Conservation (phyloP, 2,888 invertebrate species). For the Ecdyonurus torrentis region DNA sequence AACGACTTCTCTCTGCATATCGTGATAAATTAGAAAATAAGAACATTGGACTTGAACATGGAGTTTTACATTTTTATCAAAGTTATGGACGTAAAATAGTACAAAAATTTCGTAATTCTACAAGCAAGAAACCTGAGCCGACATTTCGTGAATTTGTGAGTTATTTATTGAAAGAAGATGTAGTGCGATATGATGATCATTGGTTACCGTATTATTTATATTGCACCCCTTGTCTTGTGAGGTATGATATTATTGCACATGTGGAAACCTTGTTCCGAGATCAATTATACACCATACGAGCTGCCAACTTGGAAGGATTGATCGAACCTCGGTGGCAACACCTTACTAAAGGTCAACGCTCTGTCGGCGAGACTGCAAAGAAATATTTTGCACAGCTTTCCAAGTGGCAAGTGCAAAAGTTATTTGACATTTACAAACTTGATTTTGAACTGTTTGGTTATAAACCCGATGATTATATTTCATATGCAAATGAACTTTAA, state of each 20-base stretch:
- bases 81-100: conserved; percentile 32
- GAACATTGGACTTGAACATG: conserved; percentile 25
- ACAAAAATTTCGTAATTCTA: conserved; percentile 24
- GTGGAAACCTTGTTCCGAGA: conserved; percentile 36
- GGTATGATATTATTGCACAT: conserved; percentile 33
- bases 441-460: conserved; percentile 37
- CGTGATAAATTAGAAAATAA: conserved; percentile 36
- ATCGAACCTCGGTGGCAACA: conserved; percentile 25
- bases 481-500: conserved; percentile 17
- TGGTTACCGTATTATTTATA: conserved; percentile 37
- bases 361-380: conserved; percentile 19
- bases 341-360: conserved; percentile 16
- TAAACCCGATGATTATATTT: conserved; percentile 22
- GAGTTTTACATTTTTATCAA: conserved; percentile 31
- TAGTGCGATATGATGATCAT: conserved; percentile 33
- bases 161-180: conserved; percentile 28
- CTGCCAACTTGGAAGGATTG: conserved; percentile 20
- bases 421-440: conserved; percentile 29
- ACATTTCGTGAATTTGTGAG: conserved; percentile 37
- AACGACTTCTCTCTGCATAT: conserved; percentile 38
- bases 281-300: conserved; percentile 28
- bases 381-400: conserved; percentile 29
- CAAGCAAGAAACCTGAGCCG: conserved; percentile 22
- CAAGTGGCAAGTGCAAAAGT: conserved; percentile 21
- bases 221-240: conserved; percentile 37